Conservation (phyloP, 1,140 invertebrate genomes). For the Lasioglossum baleicum region DNA sequence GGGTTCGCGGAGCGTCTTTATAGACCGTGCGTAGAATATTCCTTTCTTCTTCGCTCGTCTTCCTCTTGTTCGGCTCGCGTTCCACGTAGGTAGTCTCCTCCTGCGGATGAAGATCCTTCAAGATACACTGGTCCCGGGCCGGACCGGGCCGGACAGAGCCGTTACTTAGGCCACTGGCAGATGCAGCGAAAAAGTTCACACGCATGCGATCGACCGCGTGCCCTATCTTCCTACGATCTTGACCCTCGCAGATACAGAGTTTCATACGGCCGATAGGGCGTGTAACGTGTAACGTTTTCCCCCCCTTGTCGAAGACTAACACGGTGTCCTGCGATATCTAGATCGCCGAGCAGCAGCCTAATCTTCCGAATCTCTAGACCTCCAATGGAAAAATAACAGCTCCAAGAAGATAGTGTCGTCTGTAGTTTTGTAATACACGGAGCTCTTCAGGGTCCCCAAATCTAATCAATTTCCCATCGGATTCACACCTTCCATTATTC, state of each 20-base stretch:
- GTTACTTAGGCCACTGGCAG: conserved; percentile 48
- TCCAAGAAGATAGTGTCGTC: no score
- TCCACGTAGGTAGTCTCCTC: conserved; percentile 23
- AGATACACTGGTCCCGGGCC: conserved; percentile 28
- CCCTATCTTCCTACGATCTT: conserved; percentile 47
- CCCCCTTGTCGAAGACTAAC: no score
- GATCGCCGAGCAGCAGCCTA: no score
- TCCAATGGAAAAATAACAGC: no score
- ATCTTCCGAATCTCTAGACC: no score
- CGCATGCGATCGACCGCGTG: conserved; percentile 21
- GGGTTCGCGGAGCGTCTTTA: conserved; percentile 64
- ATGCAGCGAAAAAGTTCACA: conserved; percentile 40
- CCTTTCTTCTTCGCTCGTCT: conserved; percentile 28
- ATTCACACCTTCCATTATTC: no score
- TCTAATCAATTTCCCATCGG: no score
- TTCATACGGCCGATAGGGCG: not conserved
- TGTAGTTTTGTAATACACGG: no score
- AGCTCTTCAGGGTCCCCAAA: no score
- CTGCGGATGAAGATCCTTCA: conserved; percentile 37
- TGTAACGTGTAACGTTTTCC: not conserved
- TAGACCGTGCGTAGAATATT: conserved; percentile 57
- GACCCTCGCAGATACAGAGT: conserved; percentile 8
- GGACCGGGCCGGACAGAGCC: not conserved
- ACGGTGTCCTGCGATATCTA: no score
- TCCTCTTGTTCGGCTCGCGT: conserved; percentile 2